A percentile compares a stretch with the other conserved stretches of the same genome.
phyloP scores from a whole-genome alignment of 2,797 vertebrate species.

The Philypnodon macrostomus region DNA sequence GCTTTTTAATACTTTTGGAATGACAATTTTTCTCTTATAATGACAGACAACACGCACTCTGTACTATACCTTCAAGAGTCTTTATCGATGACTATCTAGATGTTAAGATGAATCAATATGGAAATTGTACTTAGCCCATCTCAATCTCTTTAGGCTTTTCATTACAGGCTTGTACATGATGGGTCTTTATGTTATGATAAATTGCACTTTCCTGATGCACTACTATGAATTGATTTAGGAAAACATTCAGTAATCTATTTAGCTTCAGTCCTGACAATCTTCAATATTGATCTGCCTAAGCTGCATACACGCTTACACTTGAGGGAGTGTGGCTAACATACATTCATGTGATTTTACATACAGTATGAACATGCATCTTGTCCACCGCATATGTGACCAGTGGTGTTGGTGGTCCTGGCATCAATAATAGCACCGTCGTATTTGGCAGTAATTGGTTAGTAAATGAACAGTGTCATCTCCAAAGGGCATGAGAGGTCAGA shows the following conservation, averaged over 20 bases:
- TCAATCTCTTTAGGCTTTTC: slow-evolving; percentile 55
- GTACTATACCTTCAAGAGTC: too few relatives aligned
- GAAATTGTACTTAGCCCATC: slow-evolving; percentile 61
- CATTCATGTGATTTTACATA: slow-evolving; percentile 18
- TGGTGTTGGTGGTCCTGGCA: slow-evolving; percentile 36
- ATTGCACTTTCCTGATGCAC: slow-evolving; percentile 61
- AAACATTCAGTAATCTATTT: slow-evolving; percentile 78
- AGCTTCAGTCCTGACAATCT: slow-evolving; percentile 66
- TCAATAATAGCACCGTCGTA: slow-evolving; percentile 51
- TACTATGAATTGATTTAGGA: slow-evolving; percentile 73
- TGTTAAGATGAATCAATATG: slow-evolving; percentile 67
- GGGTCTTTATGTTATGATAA: slow-evolving; percentile 70
- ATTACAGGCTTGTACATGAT: slow-evolving; percentile 63
- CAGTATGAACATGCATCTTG: slow-evolving; percentile 18
- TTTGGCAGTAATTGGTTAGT: slow-evolving; percentile 69
- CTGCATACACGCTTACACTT: slow-evolving; percentile 39
- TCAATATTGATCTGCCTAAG: slow-evolving; percentile 71
- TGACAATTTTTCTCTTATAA: too few relatives aligned
- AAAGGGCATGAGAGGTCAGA: slow-evolving; percentile 55
- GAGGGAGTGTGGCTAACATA: slow-evolving; percentile 8
- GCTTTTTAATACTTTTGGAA: too few relatives aligned
- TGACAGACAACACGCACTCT: slow-evolving; percentile 65
- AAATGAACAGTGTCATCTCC: slow-evolving; percentile 65
- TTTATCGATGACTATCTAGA: slow-evolving; percentile 67
- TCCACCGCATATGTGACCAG: slow-evolving; percentile 19